Conservation (phyloP, 2,888 invertebrate genomes). For the Chrysodeixis includens region DNA sequence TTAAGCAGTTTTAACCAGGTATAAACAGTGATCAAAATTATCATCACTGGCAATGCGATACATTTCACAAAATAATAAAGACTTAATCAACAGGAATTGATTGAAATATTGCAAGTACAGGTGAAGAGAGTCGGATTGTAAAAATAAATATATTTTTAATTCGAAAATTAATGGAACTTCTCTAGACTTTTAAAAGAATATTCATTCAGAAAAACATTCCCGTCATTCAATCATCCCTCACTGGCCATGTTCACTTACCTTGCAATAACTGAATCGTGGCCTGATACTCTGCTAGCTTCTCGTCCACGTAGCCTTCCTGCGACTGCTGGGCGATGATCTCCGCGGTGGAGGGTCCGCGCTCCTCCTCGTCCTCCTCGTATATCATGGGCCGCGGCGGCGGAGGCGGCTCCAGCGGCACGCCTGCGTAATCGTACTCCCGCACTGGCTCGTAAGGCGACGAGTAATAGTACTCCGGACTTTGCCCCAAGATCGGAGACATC, state of each 20-base stretch:
- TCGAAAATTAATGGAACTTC: too few relatives aligned
- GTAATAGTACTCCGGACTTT: slow-evolving; percentile 90
- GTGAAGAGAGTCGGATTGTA: too few relatives aligned
- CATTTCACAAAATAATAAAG: background rate
- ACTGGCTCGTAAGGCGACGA: slow-evolving; percentile 89
- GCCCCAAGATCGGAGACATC: slow-evolving; percentile 90
- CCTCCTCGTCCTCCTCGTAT: slow-evolving; percentile 91
- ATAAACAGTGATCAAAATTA: slow-evolving; percentile 6
- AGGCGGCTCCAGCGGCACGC: slow-evolving; percentile 93
- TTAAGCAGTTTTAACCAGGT: slow-evolving; percentile 25
- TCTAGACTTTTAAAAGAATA: too few relatives aligned
- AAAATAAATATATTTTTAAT: too few relatives aligned
- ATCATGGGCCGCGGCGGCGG: slow-evolving; percentile 92
- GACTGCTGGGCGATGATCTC: slow-evolving; percentile 98
- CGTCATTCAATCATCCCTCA: background rate
- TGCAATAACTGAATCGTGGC: slow-evolving; percentile 96
- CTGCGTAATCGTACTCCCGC: slow-evolving; percentile 92
- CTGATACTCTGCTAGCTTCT: slow-evolving; percentile 97
- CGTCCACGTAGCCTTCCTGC: slow-evolving; percentile 98
- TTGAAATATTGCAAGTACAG: background rate
- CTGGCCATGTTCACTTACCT: slow-evolving; percentile 89
- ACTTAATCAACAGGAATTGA: background rate
- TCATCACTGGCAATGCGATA: background rate
- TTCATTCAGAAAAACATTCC: background rate
- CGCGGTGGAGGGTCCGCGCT: slow-evolving; percentile 95